Evolutionary conservation across 1,140 invertebrate genomes (phyloP).

Genomic region (Leptopilina clavipes): DNA sequence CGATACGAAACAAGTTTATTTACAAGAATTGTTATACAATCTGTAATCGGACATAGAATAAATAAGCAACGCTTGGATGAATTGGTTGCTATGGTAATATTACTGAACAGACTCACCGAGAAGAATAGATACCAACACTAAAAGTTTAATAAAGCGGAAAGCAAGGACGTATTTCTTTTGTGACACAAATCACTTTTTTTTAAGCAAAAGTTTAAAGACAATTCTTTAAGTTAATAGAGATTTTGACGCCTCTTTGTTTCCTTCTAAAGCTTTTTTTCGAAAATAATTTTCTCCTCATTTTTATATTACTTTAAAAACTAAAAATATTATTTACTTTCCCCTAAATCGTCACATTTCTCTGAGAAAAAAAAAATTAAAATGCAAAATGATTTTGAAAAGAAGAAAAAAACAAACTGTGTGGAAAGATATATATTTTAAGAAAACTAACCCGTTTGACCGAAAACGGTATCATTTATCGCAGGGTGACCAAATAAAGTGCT

Average conservation of each 20-base stretch:
- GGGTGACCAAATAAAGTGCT: conserved; percentile 22
- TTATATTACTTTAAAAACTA: too few species aligned
- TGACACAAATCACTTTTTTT: conserved; percentile 15
- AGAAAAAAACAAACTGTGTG: neutral
- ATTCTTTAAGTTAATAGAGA: neutral
- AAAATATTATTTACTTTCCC: too few species aligned
- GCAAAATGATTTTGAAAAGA: neutral
- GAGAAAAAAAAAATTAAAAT: too few species aligned
- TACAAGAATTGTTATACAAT: conserved; percentile 3
- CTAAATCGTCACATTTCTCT: too few species aligned
- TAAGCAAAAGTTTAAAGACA: neutral
- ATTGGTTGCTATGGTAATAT: conserved; percentile 18
- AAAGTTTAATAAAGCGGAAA: conserved; percentile 34
- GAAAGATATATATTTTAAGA: neutral
- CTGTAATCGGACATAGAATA: neutral
- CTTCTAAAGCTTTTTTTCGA: neutral
- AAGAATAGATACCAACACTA: conserved; percentile 28
- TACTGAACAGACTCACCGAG: neutral
- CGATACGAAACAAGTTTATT: conserved; percentile 4
- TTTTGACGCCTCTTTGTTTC: neutral
- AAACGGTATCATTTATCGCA: conserved; percentile 18
- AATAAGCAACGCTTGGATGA: conserved; percentile 28
- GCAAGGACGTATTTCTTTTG: conserved; percentile 26
- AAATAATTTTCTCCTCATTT: too few species aligned
- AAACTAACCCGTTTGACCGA: neutral